phyloP scores from a whole-genome alignment of 2,113 vertebrate species.

The Petaurus breviceps region DNA sequence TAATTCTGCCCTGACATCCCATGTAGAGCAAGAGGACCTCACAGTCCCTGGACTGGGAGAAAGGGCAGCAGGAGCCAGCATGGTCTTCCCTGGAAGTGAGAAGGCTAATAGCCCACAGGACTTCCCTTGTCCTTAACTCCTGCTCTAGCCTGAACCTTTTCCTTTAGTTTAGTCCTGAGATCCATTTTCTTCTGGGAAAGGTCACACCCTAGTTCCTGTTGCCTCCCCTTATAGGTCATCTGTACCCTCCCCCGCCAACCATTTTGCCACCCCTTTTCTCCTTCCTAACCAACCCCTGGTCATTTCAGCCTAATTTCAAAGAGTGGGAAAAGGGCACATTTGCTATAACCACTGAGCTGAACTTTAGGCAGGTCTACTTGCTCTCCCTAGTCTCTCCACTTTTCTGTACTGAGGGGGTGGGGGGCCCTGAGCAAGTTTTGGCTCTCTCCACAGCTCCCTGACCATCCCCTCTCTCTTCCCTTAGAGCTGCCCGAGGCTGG shows the following conservation, averaged over 20 bases:
- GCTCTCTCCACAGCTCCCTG: background rate
- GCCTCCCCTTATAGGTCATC: background rate
- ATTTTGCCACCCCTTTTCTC: background rate
- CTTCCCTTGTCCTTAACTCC: background rate
- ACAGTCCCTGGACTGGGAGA: no score
- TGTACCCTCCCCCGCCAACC: background rate
- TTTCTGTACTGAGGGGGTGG: slow-evolving; percentile 7
- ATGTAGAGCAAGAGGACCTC: no score
- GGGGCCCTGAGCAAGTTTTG: background rate
- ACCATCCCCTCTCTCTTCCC: background rate
- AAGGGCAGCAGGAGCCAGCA: background rate
- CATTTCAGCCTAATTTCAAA: background rate
- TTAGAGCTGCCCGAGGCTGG: slow-evolving; percentile 55
- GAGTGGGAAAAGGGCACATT: no score
- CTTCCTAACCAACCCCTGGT: background rate
- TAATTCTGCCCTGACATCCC: background rate
- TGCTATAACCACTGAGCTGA: background rate
- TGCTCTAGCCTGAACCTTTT: no score
- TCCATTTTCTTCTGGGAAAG: background rate
- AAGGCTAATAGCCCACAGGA: background rate
- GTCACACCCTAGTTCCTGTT: background rate
- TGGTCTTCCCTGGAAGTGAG: no score
- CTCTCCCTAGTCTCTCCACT: background rate
- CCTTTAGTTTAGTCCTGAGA: no score
- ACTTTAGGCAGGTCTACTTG: background rate